phyloP scores from a whole-genome alignment of 2,113 vertebrate species.

The Pagrus major region DNA sequence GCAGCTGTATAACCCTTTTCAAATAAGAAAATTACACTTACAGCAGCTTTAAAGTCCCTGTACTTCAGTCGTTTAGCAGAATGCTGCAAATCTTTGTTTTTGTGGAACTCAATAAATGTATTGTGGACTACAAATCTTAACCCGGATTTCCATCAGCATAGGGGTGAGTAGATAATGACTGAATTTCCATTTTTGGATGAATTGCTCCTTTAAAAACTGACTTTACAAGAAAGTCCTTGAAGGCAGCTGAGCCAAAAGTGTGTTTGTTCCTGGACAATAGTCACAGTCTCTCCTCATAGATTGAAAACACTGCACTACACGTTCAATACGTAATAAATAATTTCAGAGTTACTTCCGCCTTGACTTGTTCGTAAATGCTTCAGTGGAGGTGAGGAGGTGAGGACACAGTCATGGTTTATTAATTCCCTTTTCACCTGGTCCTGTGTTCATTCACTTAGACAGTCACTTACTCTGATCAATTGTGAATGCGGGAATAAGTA shows the following conservation, averaged over 20 bases:
- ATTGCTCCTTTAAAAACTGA: constrained; percentile 1
- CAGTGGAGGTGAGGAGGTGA: constrained; percentile 51
- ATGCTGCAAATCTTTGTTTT: no score
- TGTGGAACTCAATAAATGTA: no score
- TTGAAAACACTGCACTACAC: neutral
- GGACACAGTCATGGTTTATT: constrained; percentile 57
- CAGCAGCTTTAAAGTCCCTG: no score
- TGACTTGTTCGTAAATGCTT: constrained; percentile 39
- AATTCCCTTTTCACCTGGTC: constrained; percentile 41
- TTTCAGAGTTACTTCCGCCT: constrained; percentile 38
- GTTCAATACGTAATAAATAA: constrained; percentile 58
- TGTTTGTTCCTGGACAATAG: neutral
- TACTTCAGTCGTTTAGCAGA: no score
- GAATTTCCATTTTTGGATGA: no score
- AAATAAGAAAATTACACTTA: no score
- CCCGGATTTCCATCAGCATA: no score
- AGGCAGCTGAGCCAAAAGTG: neutral
- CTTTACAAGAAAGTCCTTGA: constrained; percentile 10
- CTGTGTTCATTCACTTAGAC: constrained; percentile 22
- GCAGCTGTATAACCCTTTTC: no score
- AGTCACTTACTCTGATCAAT: constrained; percentile 44
- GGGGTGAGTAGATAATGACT: no score
- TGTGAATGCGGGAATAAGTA: constrained; percentile 44
- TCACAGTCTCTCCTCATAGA: constrained; percentile 2
- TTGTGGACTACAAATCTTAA: no score